phyloP scores from a whole-genome alignment of 2,113 vertebrate species.

The Deroptyus accipitrinus region DNA sequence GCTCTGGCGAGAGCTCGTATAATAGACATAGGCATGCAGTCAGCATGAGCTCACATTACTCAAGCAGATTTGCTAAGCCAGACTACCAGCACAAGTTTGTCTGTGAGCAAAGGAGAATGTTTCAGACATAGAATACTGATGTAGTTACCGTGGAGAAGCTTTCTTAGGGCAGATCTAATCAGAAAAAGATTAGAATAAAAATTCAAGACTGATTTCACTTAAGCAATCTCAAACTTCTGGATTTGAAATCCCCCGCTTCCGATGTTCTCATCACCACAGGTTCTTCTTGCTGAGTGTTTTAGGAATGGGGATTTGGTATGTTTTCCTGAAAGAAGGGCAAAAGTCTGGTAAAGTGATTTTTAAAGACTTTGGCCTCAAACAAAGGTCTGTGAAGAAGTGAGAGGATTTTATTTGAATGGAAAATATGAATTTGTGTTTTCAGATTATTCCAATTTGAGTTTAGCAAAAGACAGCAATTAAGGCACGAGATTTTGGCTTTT shows the following conservation, averaged over 20 bases:
- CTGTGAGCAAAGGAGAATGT: background rate
- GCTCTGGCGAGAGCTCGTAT: background rate
- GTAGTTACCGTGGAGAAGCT: background rate
- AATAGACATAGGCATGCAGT: background rate
- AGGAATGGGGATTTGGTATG: background rate
- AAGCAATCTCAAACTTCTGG: background rate
- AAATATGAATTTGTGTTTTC: background rate
- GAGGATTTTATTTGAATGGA: conserved; percentile 6
- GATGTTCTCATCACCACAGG: background rate
- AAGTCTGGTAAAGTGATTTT: conserved; percentile 36
- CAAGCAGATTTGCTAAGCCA: background rate
- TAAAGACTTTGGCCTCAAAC: conserved; percentile 14
- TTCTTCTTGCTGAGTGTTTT: background rate
- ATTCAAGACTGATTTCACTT: background rate
- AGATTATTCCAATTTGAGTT: background rate
- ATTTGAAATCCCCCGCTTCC: background rate
- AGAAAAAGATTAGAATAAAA: background rate
- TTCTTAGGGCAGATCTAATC: background rate
- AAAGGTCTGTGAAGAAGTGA: conserved; percentile 17
- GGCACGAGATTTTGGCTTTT: background rate
- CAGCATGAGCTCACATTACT: background rate
- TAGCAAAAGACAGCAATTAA: background rate
- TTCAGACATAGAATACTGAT: background rate
- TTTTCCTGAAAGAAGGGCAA: conserved; percentile 42
- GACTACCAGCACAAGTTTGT: background rate